A percentile compares a stretch with the other conserved stretches of the same genome.
phyloP scores from a whole-genome alignment of 2,797 vertebrate species.

The Halcyon leucocephala region DNA sequence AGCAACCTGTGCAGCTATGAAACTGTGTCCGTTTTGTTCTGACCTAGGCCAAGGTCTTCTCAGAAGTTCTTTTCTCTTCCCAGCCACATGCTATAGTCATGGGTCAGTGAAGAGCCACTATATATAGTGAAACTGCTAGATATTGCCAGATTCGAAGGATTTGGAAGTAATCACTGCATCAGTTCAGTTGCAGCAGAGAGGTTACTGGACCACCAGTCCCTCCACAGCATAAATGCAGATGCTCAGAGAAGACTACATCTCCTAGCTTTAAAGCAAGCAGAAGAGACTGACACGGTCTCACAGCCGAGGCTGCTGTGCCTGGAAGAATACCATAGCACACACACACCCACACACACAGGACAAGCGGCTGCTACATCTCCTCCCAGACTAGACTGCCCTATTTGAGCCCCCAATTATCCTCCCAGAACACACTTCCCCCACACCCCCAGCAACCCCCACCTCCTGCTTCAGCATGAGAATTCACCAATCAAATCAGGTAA shows the following conservation, averaged over 20 bases:
- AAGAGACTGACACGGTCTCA: background rate
- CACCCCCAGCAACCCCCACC: background rate
- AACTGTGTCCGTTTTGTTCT: background rate
- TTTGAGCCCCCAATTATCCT: background rate
- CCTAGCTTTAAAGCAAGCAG: background rate
- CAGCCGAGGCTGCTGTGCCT: background rate
- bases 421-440: background rate
- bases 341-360: background rate
- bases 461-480: background rate
- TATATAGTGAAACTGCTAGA: background rate
- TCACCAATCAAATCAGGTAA: slow-evolving; percentile 32
- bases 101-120: background rate
- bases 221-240: background rate
- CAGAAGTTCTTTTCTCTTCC: background rate
- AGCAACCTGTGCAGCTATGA: background rate
- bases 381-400: background rate
- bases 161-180: background rate
- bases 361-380: background rate
- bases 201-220: background rate
- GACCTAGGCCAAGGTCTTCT: background rate
- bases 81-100: background rate
- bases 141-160: background rate
- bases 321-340: background rate
- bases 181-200: background rate
- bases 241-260: background rate